Evolutionary conservation across 2,888 invertebrate genomes (phyloP), one percentile per base, ranked within the genome.

Genomic region (Hirtodrosophila trivittata): DNA sequence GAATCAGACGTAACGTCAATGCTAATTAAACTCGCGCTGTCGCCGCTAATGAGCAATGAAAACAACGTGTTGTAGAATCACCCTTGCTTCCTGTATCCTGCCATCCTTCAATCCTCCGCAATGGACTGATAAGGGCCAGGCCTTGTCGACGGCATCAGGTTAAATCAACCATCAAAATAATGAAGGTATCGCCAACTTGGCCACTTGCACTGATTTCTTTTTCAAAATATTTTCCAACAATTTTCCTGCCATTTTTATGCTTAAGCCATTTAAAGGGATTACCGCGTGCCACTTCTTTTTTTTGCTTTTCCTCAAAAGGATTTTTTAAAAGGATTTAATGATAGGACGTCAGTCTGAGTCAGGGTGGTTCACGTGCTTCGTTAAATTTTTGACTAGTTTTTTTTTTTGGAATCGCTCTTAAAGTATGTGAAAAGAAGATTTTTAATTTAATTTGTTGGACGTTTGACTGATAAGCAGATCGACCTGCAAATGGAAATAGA

Each of bases 1-100:
- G 37, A 49, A 38, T 60, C 63, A 66, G 86, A 71, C 66, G 77
- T 50, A 62, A 75, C 73, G 85, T 81, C 86, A 73, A 66, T 76
- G 81, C 87, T 84, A 88, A 88, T 87, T 88, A 87, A 87, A 87
- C 75, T 86, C 71, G 78, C 77, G 83, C 83, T 71, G 77, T 87
- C 81, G 84, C 83, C 69, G 75, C 88, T 88, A 89, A 88, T 88
- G 89, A 89, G 89, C 88, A 88, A 88, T 89, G 89, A 89, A 89
- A 88, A 88, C 87, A 88, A 89, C 86, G 89, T 89, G 88, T 89
- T 88, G 72, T 86, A 66, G 68, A 57, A 55, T 8, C 46, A 46
- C 57, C 47, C 13, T 13, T 39, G n/a, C 35, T 8, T n/a, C n/a
- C 3, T 3, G 3, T 18, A 32, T 46, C 45, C 39, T 32, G 6